Evolutionary conservation across 1,140 invertebrate species (phyloP).

Genomic region (Uloborus diversus): DNA sequence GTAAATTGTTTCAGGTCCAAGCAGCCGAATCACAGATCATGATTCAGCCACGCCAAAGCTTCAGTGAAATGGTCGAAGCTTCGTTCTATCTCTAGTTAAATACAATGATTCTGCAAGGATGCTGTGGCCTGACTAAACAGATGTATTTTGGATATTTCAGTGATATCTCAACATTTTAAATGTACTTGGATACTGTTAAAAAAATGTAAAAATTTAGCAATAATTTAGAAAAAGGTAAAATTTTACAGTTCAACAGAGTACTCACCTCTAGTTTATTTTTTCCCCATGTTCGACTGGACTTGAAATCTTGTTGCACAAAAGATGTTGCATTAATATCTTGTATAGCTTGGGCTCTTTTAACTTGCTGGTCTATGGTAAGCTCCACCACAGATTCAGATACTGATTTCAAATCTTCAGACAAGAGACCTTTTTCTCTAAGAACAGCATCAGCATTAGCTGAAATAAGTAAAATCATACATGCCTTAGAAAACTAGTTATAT

Average conservation of each 20-base stretch:
- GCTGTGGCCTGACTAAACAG: too few species aligned
- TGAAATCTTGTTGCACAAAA: slow-evolving; percentile 55
- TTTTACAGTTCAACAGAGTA: background rate
- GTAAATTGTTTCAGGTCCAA: too few species aligned
- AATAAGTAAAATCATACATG: slow-evolving; percentile 18
- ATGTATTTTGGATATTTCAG: too few species aligned
- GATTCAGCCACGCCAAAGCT: too few species aligned
- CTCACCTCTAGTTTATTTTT: slow-evolving; percentile 45
- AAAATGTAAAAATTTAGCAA: background rate
- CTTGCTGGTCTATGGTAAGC: slow-evolving; percentile 31
- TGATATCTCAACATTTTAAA: too few species aligned
- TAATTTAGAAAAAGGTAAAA: background rate
- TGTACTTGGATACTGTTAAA: too few species aligned
- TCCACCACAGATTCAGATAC: slow-evolving; percentile 1
- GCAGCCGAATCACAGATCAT: too few species aligned
- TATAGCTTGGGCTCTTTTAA: slow-evolving; percentile 42
- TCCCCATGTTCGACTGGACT: slow-evolving; percentile 38
- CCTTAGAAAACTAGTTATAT: too few species aligned
- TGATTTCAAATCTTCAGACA: slow-evolving; percentile 1
- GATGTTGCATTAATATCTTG: slow-evolving; percentile 42
- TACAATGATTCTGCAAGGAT: too few species aligned
- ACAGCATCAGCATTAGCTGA: slow-evolving; percentile 34
- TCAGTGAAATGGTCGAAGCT: too few species aligned
- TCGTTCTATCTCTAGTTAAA: too few species aligned
- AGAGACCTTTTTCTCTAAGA: slow-evolving; percentile 24